These are phyloP conservation scores for Drosophila anomelani DNA, from an alignment of 2,888 invertebrate species.

Conservation along the genomic window DNA sequence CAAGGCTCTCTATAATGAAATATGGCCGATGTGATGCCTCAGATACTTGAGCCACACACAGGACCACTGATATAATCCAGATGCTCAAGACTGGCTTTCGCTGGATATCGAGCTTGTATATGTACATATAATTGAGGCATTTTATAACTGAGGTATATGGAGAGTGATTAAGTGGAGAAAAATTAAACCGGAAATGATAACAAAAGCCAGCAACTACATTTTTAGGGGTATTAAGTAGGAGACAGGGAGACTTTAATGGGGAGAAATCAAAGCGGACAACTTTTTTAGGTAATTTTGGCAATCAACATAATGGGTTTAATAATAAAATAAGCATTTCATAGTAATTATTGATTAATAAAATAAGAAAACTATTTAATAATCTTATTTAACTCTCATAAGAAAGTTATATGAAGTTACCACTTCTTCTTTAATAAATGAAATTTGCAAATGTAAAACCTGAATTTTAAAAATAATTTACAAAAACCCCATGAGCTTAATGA, in stretches of 20 bases:
- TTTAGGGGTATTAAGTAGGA: background rate
- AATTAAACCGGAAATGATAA: conserved; percentile 8
- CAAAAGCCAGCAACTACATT: background rate
- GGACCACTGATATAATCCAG: conserved; percentile 17
- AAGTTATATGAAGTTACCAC: background rate
- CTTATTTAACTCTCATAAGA: background rate
- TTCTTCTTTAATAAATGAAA: no score
- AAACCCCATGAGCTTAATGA: no score
- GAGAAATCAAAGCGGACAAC: rapidly evolving
- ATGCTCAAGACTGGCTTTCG: conserved; percentile 17
- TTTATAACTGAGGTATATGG: background rate
- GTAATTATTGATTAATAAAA: background rate
- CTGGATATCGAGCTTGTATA: background rate
- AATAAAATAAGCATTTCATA: background rate
- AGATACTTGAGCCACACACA: conserved; percentile 1
- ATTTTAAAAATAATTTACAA: background rate
- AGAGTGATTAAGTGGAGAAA: conserved; percentile 5
- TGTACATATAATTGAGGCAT: background rate
- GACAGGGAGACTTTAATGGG: background rate
- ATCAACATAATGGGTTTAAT: no score
- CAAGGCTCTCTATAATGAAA: conserved; percentile 52
- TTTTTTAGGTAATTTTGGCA: background rate
- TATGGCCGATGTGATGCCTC: conserved; percentile 36
- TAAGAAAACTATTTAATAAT: background rate
- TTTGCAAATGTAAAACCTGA: background rate